Evolutionary conservation across 2,113 vertebrate genomes (phyloP).

Genomic region (Willisornis vidua): DNA sequence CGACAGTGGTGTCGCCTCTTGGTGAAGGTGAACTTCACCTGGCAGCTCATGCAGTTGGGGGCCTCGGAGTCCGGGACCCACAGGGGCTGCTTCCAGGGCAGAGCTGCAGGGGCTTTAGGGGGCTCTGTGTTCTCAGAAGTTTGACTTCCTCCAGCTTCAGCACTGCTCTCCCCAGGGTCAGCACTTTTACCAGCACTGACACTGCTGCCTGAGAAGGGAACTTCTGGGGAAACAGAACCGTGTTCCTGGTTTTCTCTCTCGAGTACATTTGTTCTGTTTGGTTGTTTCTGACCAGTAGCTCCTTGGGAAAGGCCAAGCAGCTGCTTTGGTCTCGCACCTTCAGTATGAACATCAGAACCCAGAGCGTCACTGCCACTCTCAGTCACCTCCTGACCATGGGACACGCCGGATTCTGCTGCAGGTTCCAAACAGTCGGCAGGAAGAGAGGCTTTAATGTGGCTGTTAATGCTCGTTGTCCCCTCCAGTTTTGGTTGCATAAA

Average conservation of each 20-base stretch:
- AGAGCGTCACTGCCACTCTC: conserved; percentile 9
- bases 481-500: conserved; percentile 12
- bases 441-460: not conserved
- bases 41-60: conserved; percentile 94
- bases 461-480: not conserved
- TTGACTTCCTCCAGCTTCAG: conserved; percentile 71
- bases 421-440: not conserved
- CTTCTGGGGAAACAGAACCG: not conserved
- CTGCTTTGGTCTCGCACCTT: conserved; percentile 89
- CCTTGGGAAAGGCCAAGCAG: conserved; percentile 69
- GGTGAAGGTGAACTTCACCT: conserved; percentile 92
- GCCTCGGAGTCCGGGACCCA: conserved; percentile 97
- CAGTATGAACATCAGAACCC: conserved; percentile 56
- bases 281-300: conserved; percentile 57
- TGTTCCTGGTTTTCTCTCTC: conserved; percentile 40
- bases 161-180: conserved; percentile 64
- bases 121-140: not conserved
- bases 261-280: not conserved
- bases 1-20: conserved; percentile 94
- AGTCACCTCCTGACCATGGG: not conserved
- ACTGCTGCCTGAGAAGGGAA: not conserved
- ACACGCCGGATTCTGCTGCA: conserved; percentile 26
- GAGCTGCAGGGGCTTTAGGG: conserved; percentile 21
- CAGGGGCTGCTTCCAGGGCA: conserved; percentile 84
- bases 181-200: not conserved